Conservation (phyloP, 2,797 vertebrate species). For the Falco cherrug region DNA sequence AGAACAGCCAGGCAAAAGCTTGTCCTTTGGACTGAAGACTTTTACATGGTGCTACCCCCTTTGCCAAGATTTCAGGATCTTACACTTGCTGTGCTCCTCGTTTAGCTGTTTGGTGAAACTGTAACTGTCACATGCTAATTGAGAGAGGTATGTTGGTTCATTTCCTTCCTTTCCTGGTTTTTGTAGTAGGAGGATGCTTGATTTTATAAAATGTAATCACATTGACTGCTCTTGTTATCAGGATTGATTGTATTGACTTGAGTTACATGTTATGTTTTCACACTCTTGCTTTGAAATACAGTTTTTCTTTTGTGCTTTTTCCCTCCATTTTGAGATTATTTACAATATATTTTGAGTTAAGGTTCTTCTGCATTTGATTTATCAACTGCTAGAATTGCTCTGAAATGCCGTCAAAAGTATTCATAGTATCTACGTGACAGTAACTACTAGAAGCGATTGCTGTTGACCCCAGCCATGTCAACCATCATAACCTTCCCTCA, state of each 20-base stretch:
- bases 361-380: slow-evolving; percentile 34
- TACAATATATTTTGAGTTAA: not conserved
- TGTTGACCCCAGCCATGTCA: slow-evolving; percentile 48
- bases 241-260: slow-evolving; percentile 66
- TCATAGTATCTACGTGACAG: not conserved
- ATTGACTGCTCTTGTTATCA: slow-evolving; percentile 64
- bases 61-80: not conserved
- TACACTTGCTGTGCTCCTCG: not conserved
- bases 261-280: slow-evolving; percentile 58
- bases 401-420: slow-evolving; percentile 15
- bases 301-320: not conserved
- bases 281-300: slow-evolving; percentile 7
- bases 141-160: not conserved
- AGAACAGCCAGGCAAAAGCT: not conserved
- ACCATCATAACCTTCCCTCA: slow-evolving; percentile 49
- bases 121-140: slow-evolving; percentile 8
- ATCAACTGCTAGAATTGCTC: not conserved
- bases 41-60: not conserved
- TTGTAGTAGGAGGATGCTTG: slow-evolving; percentile 34
- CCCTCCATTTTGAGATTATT: not conserved
- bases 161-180: slow-evolving; percentile 41
- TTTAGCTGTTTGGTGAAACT: slow-evolving; percentile 1
- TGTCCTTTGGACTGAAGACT: not conserved
- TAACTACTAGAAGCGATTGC: slow-evolving; percentile 19
- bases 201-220: slow-evolving; percentile 69